Evolutionary conservation across 2,888 invertebrate genomes (phyloP), one percentile per base, ranked within the genome.

Genomic region (Ferrisia virgata): DNA sequence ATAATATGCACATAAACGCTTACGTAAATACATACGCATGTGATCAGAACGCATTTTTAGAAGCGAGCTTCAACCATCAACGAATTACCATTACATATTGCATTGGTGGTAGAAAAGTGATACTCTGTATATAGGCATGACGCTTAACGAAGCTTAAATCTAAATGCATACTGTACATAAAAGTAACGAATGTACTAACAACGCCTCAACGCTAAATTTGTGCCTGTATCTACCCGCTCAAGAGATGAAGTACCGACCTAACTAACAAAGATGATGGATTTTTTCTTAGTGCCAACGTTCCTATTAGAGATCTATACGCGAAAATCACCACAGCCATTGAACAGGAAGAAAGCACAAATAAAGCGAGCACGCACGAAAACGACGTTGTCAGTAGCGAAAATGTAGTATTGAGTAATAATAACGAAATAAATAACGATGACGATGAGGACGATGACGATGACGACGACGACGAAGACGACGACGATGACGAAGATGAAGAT

Each of bases 381-480:
- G 72, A 43, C 22, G 39, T 53, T 0, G 28, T 13, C 15, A 22
- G 3, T 31, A 43, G 18, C 15, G 64, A 69, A 25, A 40, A 40
- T 18, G 15, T 25, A 15, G 11, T 64, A 15, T n/a, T 22, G n/a
- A 40, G 72, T 31, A 47, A 47, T 79, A 47, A 9, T 13, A 79
- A 43, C 39, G 79, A 84, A 15, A 64, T 79, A 6, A 79, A 79
- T 18, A 58, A 58, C 11, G 84, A 58, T 9, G 80, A 79, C 15
- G 84, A 69, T 1, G 84, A 85, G 43, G 79, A 81, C 0, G 84
- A 85, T 18, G 85, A 85, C 13, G 85, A 85, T 36, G 76, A 84
- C 39, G 84, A 85, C 15, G 85, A 85, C 33, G 85, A 85, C 47
- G 85, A 85, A 31, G 86, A 86, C 53, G 85, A 85, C 13, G 86